Evolutionary conservation across 2,797 vertebrate species (phyloP).

Genomic region (Syngnathus acus): DNA sequence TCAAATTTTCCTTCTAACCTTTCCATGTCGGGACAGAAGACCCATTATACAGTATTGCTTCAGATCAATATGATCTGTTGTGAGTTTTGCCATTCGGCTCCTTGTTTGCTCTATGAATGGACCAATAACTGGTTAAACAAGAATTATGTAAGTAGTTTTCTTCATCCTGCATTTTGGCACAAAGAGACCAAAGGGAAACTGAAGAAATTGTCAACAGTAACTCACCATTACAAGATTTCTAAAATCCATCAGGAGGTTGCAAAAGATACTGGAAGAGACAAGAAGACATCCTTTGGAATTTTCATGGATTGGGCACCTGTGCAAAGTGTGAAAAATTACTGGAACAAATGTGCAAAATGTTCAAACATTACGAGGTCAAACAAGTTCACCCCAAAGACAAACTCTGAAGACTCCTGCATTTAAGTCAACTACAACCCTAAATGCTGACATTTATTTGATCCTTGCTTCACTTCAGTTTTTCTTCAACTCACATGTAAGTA

Average conservation of each 20-base stretch:
- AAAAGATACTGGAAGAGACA: not conserved
- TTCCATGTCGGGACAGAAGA: no score
- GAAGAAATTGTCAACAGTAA: no score
- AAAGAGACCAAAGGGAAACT: not conserved
- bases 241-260: no score
- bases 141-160: not conserved
- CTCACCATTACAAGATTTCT: no score
- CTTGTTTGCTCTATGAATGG: not conserved
- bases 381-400: no score
- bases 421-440: not conserved
- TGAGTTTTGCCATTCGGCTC: no score
- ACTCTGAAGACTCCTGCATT: not conserved
- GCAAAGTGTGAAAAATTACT: not conserved
- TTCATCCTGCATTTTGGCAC: not conserved
- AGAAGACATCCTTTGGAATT: not conserved
- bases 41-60: not conserved
- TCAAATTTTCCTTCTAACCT: not conserved
- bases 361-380: no score
- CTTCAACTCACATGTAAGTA: not conserved
- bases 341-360: no score
- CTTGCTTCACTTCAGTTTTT: not conserved
- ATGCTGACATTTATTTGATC: not conserved
- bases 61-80: no score
- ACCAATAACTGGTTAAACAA: not conserved
- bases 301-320: not conserved